Percentiles rank a stretch among this genome's conserved stretches.
Evolutionary conservation across 2,888 invertebrate species (phyloP).

Genomic region (Labia minor): DNA sequence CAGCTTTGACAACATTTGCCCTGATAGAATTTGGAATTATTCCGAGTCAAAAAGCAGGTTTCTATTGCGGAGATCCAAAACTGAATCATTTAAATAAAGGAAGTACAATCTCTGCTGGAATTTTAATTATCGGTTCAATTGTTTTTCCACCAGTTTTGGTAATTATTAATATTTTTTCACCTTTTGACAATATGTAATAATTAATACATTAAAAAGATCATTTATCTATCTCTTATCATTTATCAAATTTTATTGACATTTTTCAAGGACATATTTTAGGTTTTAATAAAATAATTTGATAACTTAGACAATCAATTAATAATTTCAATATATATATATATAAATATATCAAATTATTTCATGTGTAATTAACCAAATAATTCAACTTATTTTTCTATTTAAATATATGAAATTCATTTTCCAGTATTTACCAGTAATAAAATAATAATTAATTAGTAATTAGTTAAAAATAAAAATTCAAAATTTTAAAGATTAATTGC

Average conservation of each 20-base stretch:
- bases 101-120: constrained; percentile 51
- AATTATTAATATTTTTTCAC: constrained; percentile 32
- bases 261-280: no score
- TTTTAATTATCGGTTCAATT: constrained; percentile 44
- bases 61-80: constrained; percentile 58
- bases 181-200: not conserved
- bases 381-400: no score
- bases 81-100: constrained; percentile 55
- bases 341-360: not conserved
- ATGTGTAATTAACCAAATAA: not conserved
- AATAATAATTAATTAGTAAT: no score
- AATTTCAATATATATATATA: not conserved
- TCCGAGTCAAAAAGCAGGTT: constrained; percentile 52
- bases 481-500: no score
- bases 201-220: not conserved
- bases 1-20: constrained; percentile 48
- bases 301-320: not conserved
- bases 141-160: constrained; percentile 49
- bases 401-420: no score
- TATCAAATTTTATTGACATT: no score
- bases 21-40: constrained; percentile 53
- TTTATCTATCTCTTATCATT: not conserved
- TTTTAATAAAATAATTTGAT: no score
- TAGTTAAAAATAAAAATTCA: no score
- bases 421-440: no score